Conservation (phyloP, 2,113 vertebrate species). For the Panthera uncia region DNA sequence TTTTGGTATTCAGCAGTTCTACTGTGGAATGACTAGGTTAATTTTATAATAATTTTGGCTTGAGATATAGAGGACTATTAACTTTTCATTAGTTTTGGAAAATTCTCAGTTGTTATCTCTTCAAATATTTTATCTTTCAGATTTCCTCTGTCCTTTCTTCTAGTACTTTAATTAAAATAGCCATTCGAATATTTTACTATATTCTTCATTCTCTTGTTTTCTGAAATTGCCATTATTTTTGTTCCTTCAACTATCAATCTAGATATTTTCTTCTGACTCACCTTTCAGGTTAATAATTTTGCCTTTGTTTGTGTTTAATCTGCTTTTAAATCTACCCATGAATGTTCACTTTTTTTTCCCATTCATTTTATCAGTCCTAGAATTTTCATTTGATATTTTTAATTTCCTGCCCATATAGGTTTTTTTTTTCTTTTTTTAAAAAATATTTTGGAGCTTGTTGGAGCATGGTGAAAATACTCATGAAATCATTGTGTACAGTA, state of each 20-base stretch:
- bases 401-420: background rate
- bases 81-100: background rate
- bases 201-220: background rate
- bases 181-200: background rate
- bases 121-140: background rate
- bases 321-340: background rate
- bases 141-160: background rate
- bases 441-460: background rate
- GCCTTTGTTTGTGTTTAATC: background rate
- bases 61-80: background rate
- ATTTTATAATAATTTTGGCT: background rate
- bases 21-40: background rate
- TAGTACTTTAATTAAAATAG: background rate
- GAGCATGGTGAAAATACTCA: background rate
- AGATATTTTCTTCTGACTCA: background rate
- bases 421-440: background rate
- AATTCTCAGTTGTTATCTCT: background rate
- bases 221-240: background rate
- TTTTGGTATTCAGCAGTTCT: background rate
- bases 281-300: background rate
- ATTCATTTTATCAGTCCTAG: background rate
- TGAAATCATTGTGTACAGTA: background rate
- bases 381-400: background rate
- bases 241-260: background rate
- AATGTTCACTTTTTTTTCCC: background rate